These are phyloP conservation scores for Leptinotarsa rubiginosa DNA, from an alignment of 2,888 invertebrate species.

Conservation along the genomic window DNA sequence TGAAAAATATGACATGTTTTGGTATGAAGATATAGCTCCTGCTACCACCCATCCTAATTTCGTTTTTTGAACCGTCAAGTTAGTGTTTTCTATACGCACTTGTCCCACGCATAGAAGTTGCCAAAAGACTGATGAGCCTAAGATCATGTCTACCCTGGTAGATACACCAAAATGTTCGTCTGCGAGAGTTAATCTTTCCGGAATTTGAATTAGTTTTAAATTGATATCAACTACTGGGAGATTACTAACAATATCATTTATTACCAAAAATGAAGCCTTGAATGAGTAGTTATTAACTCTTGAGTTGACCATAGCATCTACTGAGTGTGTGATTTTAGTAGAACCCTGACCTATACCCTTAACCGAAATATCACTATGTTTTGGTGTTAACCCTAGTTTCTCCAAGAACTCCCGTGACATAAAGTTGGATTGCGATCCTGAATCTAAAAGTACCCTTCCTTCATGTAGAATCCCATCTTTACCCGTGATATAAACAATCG, in stretches of 20 bases:
- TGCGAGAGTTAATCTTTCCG: conserved; percentile 12
- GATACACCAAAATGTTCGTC: conserved; percentile 20
- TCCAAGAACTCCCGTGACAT: not conserved
- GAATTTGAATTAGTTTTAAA: conserved; percentile 4
- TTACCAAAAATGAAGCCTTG: not conserved
- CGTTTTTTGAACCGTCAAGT: conserved; percentile 15
- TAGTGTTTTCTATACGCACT: not conserved
- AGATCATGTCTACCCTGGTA: conserved; percentile 23
- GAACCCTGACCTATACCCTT: not conserved
- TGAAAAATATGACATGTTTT: not conserved
- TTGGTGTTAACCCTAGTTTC: not conserved
- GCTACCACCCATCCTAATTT: conserved; percentile 35
- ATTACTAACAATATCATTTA: not conserved
- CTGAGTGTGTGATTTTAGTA: not conserved
- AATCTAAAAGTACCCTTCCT: conserved; percentile 28
- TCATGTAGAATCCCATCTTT: not conserved
- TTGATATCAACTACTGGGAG: not conserved
- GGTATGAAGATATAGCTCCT: conserved; percentile 27
- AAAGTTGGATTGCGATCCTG: conserved; percentile 28
- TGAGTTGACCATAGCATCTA: not conserved
- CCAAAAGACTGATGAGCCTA: conserved; percentile 31
- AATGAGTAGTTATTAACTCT: not conserved
- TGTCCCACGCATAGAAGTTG: conserved; percentile 21
- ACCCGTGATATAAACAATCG: not conserved
- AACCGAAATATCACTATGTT: not conserved